Conservation (phyloP, 2,888 invertebrate species). For the Caenorhabditis drosophilae region DNA sequence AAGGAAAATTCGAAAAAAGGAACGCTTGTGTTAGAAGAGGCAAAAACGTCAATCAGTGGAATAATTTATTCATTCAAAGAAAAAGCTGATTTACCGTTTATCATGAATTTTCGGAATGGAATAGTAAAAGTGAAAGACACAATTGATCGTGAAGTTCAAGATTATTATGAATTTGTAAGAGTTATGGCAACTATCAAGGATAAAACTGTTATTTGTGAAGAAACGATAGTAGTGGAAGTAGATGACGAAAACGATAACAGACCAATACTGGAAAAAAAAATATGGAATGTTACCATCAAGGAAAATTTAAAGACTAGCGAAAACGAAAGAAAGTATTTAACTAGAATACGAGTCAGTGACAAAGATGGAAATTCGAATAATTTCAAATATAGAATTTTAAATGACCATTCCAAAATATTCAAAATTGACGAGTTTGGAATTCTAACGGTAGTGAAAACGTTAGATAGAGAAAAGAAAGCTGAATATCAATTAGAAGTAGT, state of each 20-base stretch:
- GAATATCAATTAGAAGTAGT: constrained; percentile 42
- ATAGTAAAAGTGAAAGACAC: constrained; percentile 21
- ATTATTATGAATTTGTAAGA: neutral
- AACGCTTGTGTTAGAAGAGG: constrained; percentile 11
- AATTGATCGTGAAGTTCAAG: constrained; percentile 19
- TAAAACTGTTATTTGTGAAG: constrained; percentile 6
- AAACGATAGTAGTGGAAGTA: constrained; percentile 24
- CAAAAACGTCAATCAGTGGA: neutral
- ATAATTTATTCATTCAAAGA: constrained; percentile 6
- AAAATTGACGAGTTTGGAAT: constrained; percentile 87
- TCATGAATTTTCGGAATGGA: constrained; percentile 29
- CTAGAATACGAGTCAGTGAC: constrained; percentile 54
- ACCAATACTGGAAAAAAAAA: constrained; percentile 58
- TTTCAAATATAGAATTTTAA: constrained; percentile 6
- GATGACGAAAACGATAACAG: constrained; percentile 71
- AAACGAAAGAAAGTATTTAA: constrained; percentile 40
- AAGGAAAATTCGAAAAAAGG: constrained; percentile 26
- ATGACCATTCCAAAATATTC: constrained; percentile 74
- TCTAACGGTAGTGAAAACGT: constrained; percentile 82
- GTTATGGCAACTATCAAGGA: neutral
- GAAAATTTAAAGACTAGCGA: constrained; percentile 51
- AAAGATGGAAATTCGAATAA: constrained; percentile 14
- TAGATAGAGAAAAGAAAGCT: constrained; percentile 84
- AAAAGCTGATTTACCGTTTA: constrained; percentile 8
- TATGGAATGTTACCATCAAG: constrained; percentile 36